Evolutionary conservation across 1,140 invertebrate species (phyloP), one percentile per base, ranked within the genome.

Genomic region (Bombus fervidus): DNA sequence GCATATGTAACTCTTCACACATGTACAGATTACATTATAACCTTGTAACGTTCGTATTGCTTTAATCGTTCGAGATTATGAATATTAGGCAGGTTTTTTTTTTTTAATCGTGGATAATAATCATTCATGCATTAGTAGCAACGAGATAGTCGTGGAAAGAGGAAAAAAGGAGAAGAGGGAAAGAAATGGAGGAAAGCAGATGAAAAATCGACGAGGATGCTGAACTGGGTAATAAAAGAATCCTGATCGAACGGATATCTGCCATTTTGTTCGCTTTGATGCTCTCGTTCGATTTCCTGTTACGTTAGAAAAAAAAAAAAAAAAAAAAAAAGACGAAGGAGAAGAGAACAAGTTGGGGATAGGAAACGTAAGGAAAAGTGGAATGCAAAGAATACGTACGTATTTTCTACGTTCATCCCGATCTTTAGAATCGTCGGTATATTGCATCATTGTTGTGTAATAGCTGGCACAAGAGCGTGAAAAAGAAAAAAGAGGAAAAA

Each of bases 361-460:
- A 37, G 13, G 34, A 8, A 15, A 39, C 25, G 22, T 1, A 25
- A 57, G 31, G 15, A 75, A 57, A 22, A 22, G 18, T 57, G 25
- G 0, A 37, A 28, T 34, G 47, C 34, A 31, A 31, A 3, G 13
- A 13, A 37, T 25, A 57, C 15, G 64, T 25, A 72, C n/a, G 15
- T 66, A 31, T 66, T 81, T 73, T 73, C 8, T 37, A 0, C 34
- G 37, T 77, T 83, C 69, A 77, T 83, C 37, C 15, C 12, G 34
- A 57, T 77, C 43, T 34, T 43, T 25, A 25, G 75, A 79, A 84
- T 85, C 47, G 34, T 41, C 37, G 74, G 6, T 13, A n/a, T 31
- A 6, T 66, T 77, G 74, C 39, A 53, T 83, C 59, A 68, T 53
- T 34, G 34, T 83, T 83, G 41, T 41, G 64, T 57, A 83, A 78